Evolutionary conservation across 2,113 vertebrate genomes (phyloP).

Genomic region (Heloderma charlesbogerti): DNA sequence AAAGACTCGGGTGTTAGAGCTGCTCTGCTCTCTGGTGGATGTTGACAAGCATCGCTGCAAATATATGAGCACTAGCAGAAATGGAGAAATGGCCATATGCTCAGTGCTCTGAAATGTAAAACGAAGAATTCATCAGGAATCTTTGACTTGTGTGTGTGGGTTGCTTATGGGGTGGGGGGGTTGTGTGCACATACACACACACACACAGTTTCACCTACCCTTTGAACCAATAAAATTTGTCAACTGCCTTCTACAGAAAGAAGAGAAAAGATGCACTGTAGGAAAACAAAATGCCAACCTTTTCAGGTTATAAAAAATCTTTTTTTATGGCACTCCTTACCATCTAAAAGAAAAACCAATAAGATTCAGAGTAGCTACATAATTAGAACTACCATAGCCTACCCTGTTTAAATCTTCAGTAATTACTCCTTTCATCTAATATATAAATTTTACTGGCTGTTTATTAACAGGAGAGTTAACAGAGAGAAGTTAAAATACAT

Average conservation of each 20-base stretch:
- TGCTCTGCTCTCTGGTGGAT: slow-evolving; percentile 95
- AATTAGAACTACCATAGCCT: neutral
- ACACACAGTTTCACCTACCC: neutral
- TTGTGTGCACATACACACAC: too few relatives aligned
- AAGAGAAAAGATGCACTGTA: slow-evolving; percentile 24
- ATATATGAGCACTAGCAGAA: slow-evolving; percentile 66
- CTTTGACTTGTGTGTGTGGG: neutral
- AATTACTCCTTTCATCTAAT: neutral
- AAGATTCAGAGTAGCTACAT: neutral
- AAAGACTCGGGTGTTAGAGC: slow-evolving; percentile 85
- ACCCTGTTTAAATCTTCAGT: neutral
- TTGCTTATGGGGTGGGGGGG: neutral
- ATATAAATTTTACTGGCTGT: neutral
- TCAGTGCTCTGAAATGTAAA: slow-evolving; percentile 66
- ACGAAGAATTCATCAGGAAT: slow-evolving; percentile 63
- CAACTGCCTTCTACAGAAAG: neutral
- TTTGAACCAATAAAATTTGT: slow-evolving; percentile 1
- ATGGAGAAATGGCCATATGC: slow-evolving; percentile 62
- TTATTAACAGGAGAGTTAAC: neutral
- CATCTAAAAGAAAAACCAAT: slow-evolving; percentile 10
- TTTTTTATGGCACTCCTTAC: slow-evolving; percentile 2
- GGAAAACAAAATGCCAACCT: neutral
- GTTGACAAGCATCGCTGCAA: slow-evolving; percentile 81
- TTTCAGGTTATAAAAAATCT: slow-evolving; percentile 2
- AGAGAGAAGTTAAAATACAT: neutral